phyloP scores from a whole-genome alignment of 2,113 vertebrate species.

The Capreolus pygargus region DNA sequence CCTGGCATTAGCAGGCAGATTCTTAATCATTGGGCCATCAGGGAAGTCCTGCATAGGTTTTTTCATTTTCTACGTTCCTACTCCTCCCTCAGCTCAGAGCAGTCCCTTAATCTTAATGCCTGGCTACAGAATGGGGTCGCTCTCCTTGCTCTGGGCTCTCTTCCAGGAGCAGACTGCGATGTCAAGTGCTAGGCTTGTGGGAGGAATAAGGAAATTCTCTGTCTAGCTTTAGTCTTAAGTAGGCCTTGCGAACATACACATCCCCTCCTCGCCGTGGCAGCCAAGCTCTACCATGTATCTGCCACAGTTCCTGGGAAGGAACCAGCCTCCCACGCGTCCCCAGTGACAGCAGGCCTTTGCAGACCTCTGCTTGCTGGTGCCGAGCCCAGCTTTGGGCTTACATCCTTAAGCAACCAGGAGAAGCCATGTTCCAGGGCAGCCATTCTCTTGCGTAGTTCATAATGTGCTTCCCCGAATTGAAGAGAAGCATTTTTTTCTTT shows the following conservation, averaged over 20 bases:
- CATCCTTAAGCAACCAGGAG: background rate
- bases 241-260: background rate
- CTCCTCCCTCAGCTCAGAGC: background rate
- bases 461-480: conserved; percentile 1
- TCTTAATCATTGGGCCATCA: too few relatives aligned
- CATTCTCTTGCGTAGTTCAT: background rate
- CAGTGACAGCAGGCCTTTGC: background rate
- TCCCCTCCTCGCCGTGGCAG: background rate
- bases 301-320: background rate
- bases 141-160: background rate
- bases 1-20: too few relatives aligned
- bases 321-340: background rate
- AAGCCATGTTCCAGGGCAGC: background rate
- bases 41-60: too few relatives aligned
- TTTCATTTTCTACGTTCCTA: background rate
- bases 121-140: background rate
- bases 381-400: background rate
- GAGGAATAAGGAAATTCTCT: background rate
- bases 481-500: background rate
- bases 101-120: background rate
- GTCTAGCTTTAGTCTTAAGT: background rate
- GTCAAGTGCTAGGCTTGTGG: background rate
- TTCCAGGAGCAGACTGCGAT: too few relatives aligned
- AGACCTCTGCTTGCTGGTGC: background rate
- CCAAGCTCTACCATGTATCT: background rate